phyloP scores from a whole-genome alignment of 2,113 vertebrate genomes.

The Lophius piscatorius region DNA sequence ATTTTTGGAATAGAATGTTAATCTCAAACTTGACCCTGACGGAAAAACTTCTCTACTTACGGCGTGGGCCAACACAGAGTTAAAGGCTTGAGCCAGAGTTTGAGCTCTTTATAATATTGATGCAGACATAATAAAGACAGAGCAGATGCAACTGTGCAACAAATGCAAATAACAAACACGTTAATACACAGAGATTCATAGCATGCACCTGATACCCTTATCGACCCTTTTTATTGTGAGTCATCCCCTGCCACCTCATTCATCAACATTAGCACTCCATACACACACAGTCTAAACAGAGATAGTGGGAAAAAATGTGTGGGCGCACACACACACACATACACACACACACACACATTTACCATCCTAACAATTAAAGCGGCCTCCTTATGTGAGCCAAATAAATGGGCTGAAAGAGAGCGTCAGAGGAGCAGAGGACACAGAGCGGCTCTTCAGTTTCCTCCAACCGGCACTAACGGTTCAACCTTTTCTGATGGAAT shows the following conservation, averaged over 20 bases:
- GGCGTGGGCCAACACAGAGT: not conserved
- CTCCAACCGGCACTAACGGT: constrained; percentile 29
- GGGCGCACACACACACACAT: constrained; percentile 1
- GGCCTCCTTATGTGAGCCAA: constrained; percentile 42
- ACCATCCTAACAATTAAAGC: constrained; percentile 48
- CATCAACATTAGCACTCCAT: constrained; percentile 64
- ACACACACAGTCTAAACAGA: constrained; percentile 26
- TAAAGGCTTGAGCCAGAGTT: too few relatives aligned
- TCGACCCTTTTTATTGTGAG: constrained; percentile 56
- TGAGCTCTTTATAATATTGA: too few relatives aligned
- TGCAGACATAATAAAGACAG: not conserved
- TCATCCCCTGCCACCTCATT: constrained; percentile 60
- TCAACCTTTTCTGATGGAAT: constrained; percentile 36
- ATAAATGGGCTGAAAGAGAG: constrained; percentile 47
- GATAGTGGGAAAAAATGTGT: too few relatives aligned
- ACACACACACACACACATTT: constrained; percentile 17
- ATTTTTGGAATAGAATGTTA: constrained; percentile 37
- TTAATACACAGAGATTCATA: constrained; percentile 25
- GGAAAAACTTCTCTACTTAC: constrained; percentile 20
- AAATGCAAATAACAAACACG: constrained; percentile 4
- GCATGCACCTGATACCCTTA: constrained; percentile 12
- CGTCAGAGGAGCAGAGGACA: constrained; percentile 38
- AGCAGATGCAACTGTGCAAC: not conserved
- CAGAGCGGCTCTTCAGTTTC: constrained; percentile 33
- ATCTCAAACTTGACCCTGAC: constrained; percentile 43